Percentiles rank a stretch among this genome's conserved stretches.
phyloP scores from a whole-genome alignment of 2,797 vertebrate species.

The Lutjanus argentimaculatus region DNA sequence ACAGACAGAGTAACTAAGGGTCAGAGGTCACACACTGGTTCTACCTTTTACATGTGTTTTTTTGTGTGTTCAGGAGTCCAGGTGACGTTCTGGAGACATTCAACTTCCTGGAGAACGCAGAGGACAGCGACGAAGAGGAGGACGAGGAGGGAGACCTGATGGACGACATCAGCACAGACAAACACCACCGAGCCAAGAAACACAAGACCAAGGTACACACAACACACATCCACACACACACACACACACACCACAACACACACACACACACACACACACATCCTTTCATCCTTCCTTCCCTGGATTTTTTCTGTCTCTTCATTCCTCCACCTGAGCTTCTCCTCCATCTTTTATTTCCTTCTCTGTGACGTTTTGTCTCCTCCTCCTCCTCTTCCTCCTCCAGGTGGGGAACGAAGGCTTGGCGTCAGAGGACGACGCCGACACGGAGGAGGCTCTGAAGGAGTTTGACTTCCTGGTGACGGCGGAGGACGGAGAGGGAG shows the following conservation, averaged over 20 bases:
- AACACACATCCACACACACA: slow-evolving; percentile 1
- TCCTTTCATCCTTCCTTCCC: too few relatives aligned
- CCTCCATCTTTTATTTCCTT: too few relatives aligned
- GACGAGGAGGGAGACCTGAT: slow-evolving; percentile 97
- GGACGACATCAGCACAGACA: slow-evolving; percentile 93
- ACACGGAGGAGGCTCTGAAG: slow-evolving; percentile 98
- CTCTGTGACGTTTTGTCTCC: not conserved
- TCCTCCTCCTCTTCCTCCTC: not conserved
- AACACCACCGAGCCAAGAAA: slow-evolving; percentile 93
- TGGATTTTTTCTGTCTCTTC: too few relatives aligned
- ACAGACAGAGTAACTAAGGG: not conserved
- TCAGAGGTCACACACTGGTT: not conserved
- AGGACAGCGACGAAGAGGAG: slow-evolving; percentile 95
- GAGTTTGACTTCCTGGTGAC: slow-evolving; percentile 99
- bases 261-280: not conserved
- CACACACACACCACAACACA: slow-evolving; percentile 19
- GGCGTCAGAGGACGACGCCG: slow-evolving; percentile 95
- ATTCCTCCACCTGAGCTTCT: too few relatives aligned
- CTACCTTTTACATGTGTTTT: not conserved
- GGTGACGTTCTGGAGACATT: slow-evolving; percentile 98
- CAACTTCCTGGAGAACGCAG: slow-evolving; percentile 98
- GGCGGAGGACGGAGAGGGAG: slow-evolving; percentile 98
- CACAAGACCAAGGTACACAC: slow-evolving; percentile 91
- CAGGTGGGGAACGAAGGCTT: slow-evolving; percentile 98
- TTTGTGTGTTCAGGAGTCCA: slow-evolving; percentile 88